Evolutionary conservation across 2,888 invertebrate species (phyloP).

Genomic region (Drosophila niveifrons): DNA sequence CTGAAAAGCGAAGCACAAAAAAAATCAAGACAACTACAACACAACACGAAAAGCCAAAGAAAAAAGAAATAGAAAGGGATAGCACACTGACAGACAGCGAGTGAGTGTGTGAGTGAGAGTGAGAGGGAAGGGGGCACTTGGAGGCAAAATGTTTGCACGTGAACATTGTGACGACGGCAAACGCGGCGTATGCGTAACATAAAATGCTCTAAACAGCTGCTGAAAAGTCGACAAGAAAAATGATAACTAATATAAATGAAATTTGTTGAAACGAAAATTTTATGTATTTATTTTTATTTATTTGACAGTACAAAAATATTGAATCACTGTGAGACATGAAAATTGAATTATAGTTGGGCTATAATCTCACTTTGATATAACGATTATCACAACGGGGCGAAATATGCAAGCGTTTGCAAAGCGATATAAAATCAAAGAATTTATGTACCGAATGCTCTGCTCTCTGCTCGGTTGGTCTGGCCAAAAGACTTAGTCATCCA

Average conservation of each 20-base stretch:
- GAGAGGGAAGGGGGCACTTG: slow-evolving; percentile 3
- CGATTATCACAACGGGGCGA: not conserved
- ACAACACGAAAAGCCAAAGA: not conserved
- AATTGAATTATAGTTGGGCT: not conserved
- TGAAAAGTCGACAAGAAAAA: slow-evolving; percentile 47
- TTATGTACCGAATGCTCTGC: slow-evolving; percentile 50
- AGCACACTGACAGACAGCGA: not conserved
- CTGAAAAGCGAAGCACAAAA: not conserved
- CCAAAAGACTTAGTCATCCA: slow-evolving; percentile 60
- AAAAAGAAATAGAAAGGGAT: slow-evolving; percentile 6
- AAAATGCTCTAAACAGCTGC: slow-evolving; percentile 61
- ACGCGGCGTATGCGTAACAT: slow-evolving; percentile 51
- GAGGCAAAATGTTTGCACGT: slow-evolving; percentile 52
- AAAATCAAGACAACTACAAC: no score
- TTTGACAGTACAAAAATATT: not conserved
- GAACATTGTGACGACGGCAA: slow-evolving; percentile 38
- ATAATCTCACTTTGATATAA: not conserved
- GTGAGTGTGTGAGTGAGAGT: not conserved
- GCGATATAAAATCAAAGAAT: slow-evolving; percentile 62
- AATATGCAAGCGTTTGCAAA: slow-evolving; percentile 37
- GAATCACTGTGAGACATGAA: not conserved
- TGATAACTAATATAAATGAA: slow-evolving; percentile 47
- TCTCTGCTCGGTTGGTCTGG: slow-evolving; percentile 20
- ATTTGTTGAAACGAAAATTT: slow-evolving; percentile 17
- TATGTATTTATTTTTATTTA: slow-evolving; percentile 2